phyloP scores from a whole-genome alignment of 1,140 invertebrate species.

The Dreissena polymorpha region DNA sequence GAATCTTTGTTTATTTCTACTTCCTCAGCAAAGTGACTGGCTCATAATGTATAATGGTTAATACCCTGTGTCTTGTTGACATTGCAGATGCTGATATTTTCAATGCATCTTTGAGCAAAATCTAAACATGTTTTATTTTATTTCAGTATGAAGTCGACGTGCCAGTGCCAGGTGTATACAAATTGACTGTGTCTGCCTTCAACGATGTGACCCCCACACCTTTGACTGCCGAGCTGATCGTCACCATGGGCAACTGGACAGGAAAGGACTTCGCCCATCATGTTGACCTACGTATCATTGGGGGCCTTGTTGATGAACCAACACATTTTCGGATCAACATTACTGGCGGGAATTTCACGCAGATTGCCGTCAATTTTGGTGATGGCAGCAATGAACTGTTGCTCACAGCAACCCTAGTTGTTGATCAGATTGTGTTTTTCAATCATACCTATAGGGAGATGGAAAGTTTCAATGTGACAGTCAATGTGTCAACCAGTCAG shows the following conservation, averaged over 20 bases:
- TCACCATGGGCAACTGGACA: constrained; percentile 3
- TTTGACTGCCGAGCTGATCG: not conserved
- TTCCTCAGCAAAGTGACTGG: no score
- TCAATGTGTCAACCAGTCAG: constrained; percentile 42
- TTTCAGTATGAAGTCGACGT: constrained; percentile 40
- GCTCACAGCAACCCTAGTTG: not conserved
- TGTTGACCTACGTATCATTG: constrained; percentile 24
- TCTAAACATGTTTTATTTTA: no score
- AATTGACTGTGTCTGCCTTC: constrained; percentile 23
- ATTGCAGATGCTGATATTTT: no score
- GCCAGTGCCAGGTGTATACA: constrained; percentile 13
- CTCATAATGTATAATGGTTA: no score
- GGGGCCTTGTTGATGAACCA: not conserved
- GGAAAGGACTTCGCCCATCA: not conserved
- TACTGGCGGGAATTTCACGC: not conserved
- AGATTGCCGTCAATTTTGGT: constrained; percentile 24
- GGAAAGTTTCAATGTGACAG: constrained; percentile 27
- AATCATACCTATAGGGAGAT: constrained; percentile 6
- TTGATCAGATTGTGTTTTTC: not conserved
- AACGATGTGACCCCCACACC: constrained; percentile 36
- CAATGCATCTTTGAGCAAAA: no score
- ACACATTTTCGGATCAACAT: constrained; percentile 12
- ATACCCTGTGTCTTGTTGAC: no score
- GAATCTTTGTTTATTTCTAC: no score
- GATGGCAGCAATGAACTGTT: constrained; percentile 32